Evolutionary conservation across 2,888 invertebrate species (phyloP).

Genomic region (Dryomyza anilis): DNA sequence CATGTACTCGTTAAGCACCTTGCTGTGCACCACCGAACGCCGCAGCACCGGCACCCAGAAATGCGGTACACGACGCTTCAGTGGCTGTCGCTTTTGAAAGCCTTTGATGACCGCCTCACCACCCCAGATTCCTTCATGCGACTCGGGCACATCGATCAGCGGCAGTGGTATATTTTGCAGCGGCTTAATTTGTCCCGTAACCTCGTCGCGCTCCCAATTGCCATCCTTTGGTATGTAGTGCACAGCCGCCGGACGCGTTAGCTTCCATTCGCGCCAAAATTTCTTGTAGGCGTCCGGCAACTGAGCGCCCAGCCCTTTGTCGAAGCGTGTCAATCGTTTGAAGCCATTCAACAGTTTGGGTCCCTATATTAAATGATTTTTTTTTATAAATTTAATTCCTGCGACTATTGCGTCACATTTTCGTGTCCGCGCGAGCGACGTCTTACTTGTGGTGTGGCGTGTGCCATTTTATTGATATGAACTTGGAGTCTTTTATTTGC

Average conservation of each 20-base stretch:
- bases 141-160: slow-evolving; percentile 77
- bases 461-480: slow-evolving; percentile 46
- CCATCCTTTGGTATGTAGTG: slow-evolving; percentile 76
- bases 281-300: slow-evolving; percentile 83
- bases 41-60: slow-evolving; percentile 87
- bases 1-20: slow-evolving; percentile 85
- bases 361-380: slow-evolving; percentile 46
- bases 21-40: slow-evolving; percentile 84
- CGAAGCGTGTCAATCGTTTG: slow-evolving; percentile 65
- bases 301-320: slow-evolving; percentile 70
- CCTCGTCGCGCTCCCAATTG: slow-evolving; percentile 74
- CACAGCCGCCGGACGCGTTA: slow-evolving; percentile 67
- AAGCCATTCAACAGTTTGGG: slow-evolving; percentile 60
- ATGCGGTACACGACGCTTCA: slow-evolving; percentile 73
- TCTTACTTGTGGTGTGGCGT: slow-evolving; percentile 56
- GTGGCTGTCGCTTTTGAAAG: slow-evolving; percentile 70
- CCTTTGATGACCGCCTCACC: slow-evolving; percentile 94
- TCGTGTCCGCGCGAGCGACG: neutral
- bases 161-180: slow-evolving; percentile 80
- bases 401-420: slow-evolving; percentile 53
- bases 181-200: slow-evolving; percentile 74
- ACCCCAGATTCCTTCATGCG: slow-evolving; percentile 90
- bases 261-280: slow-evolving; percentile 85
- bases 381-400: slow-evolving; percentile 21
- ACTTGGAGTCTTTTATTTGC: slow-evolving; percentile 1